Base-by-base conservation (phyloP, 2,113 vertebrate species). In the Proterorhinus semilunaris region DNA sequence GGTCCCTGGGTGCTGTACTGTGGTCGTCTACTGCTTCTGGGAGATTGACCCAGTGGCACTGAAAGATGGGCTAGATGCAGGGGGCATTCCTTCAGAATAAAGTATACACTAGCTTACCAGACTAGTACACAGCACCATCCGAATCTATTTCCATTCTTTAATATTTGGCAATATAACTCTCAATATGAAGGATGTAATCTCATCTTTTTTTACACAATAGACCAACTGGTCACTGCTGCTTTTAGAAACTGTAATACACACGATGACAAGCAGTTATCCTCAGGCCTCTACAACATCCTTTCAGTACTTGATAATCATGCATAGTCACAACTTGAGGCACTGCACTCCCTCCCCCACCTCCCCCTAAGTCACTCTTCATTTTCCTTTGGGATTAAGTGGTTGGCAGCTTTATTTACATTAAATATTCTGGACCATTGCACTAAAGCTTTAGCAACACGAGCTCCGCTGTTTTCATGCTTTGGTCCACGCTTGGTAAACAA, bases 371-470 rank as follows among this genome's bases (percentile, higher is more conserved):
- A 78, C 65, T 88, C 72, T 76, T 78, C 61, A 78, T 85, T 84
- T 81, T 69, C 66, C 63, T 65, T 15, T 51, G 75, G 71, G 75
- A 86, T 80, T 83, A 82, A 83, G 48, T 75, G 58, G 53, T 77
- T 76, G 66, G 74, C 69, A 65, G 75, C 54, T 76, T 88, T 90
- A 81, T 87, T 85, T 82, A 78, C 78, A 85, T 83, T 76, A 71
- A 66, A 83, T 83, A 84, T 86, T 71, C 74, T 71, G 66, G 75
- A 75, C 68, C 62, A 75, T 12, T 75, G 74, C 74, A 54, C 64
- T 74, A 68, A 44, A 66, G 58, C 72, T 68, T 44, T 21, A 27
- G 51, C 55, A 77, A 76, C 71, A 61, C 57, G 71, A 11, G 44
- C 69, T 76, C 53, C 68, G 53, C 17, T 74, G 12, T 72, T 71